Evolutionary conservation across 2,797 vertebrate genomes (phyloP).

Genomic region (Myiothlypis coronata): DNA sequence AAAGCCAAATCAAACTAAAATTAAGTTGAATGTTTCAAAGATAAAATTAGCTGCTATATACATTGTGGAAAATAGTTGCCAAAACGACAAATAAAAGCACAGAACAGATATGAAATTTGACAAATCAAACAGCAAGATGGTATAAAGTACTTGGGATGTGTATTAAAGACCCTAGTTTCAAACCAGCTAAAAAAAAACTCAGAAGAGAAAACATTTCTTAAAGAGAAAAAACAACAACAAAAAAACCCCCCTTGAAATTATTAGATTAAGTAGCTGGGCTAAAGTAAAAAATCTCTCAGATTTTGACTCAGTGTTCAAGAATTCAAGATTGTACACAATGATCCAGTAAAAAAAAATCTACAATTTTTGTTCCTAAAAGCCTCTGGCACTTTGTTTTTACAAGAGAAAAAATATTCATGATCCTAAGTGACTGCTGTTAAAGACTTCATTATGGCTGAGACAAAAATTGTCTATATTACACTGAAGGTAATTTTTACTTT

Average conservation of each 20-base stretch:
- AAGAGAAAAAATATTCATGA: background rate
- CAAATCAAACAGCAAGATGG: background rate
- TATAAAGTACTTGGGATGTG: background rate
- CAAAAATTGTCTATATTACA: background rate
- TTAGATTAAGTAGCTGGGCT: background rate
- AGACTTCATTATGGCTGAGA: background rate
- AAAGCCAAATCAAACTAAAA: conserved; percentile 39
- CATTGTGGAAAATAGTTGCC: background rate
- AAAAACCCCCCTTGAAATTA: background rate
- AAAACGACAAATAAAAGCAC: background rate
- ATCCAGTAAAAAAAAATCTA: background rate
- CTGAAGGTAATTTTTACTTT: background rate
- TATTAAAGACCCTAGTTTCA: background rate
- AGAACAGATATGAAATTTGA: background rate
- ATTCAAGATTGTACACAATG: background rate
- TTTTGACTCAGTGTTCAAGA: background rate
- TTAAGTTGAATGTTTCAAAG: background rate
- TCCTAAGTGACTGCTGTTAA: background rate
- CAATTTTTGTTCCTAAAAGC: background rate
- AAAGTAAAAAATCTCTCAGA: background rate
- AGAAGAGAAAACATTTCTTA: background rate
- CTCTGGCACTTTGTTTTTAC: background rate
- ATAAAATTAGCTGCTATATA: background rate
- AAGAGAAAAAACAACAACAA: background rate
- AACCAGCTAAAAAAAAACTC: background rate